phyloP scores from a whole-genome alignment of 2,888 invertebrate genomes.

The Platycheirus albimanus region DNA sequence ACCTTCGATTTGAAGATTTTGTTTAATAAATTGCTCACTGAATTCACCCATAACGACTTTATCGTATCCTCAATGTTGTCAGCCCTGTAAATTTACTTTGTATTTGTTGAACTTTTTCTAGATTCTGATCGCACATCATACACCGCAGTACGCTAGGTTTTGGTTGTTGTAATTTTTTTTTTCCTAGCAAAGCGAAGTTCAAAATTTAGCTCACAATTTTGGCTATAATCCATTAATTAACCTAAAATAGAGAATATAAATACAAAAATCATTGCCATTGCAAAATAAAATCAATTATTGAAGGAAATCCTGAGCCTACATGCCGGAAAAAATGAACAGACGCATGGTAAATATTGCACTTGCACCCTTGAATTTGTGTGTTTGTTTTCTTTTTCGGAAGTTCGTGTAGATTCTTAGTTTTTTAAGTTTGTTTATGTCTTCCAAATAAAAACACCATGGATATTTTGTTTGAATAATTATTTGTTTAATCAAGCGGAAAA shows the following conservation, averaged over 20 bases:
- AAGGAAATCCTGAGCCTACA: conserved; percentile 50
- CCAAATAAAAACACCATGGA: conserved; percentile 39
- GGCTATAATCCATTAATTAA: too few relatives aligned
- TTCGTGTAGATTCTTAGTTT: background rate
- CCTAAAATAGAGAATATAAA: too few relatives aligned
- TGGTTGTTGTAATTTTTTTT: too few relatives aligned
- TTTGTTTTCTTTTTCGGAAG: conserved; percentile 2
- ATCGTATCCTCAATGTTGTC: background rate
- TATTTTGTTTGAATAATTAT: background rate
- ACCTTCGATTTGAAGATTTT: too few relatives aligned
- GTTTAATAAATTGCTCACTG: background rate
- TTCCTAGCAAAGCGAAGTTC: too few relatives aligned
- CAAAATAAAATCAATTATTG: too few relatives aligned
- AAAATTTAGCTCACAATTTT: too few relatives aligned
- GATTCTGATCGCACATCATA: background rate
- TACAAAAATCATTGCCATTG: too few relatives aligned
- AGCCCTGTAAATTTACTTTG: background rate
- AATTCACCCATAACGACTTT: background rate
- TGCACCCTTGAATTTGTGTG: conserved; percentile 18
- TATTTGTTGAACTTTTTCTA: conserved; percentile 14
- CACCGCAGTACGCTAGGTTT: too few relatives aligned
- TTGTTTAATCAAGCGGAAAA: background rate
- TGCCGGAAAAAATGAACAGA: conserved; percentile 73
- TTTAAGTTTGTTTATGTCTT: conserved; percentile 49
- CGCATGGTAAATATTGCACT: conserved; percentile 72